A percentile compares a stretch with the other conserved stretches of the same genome.
Conservation (phyloP, 2,888 invertebrate genomes). For the Allophyes oxyacanthae region DNA sequence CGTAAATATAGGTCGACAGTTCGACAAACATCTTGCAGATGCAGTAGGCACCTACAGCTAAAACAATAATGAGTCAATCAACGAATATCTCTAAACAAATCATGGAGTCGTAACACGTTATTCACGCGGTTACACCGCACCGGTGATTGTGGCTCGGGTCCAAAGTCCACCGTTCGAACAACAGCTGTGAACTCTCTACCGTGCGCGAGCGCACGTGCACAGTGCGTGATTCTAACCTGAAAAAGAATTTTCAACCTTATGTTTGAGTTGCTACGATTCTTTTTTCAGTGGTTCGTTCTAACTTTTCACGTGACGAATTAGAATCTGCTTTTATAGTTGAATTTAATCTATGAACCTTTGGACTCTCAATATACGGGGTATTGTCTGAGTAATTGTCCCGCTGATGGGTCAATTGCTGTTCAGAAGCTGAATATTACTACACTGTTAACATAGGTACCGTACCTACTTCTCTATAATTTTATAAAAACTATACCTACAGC, state of each 20-base stretch:
- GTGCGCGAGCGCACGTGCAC: slow-evolving; percentile 74
- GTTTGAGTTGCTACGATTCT: not conserved
- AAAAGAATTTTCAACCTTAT: slow-evolving; percentile 52
- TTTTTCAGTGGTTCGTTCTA: slow-evolving; percentile 16
- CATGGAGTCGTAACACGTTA: slow-evolving; percentile 64
- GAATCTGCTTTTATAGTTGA: slow-evolving; percentile 44
- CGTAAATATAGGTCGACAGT: slow-evolving; percentile 12
- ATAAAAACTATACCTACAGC: not conserved
- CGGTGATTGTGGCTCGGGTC: slow-evolving; percentile 83
- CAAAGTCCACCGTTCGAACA: slow-evolving; percentile 81
- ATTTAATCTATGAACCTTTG: slow-evolving; percentile 54
- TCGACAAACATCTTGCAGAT: slow-evolving; percentile 2
- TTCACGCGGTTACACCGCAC: slow-evolving; percentile 76
- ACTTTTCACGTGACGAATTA: slow-evolving; percentile 50
- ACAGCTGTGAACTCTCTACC: slow-evolving; percentile 82
- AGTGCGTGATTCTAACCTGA: slow-evolving; percentile 71
- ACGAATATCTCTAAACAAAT: slow-evolving; percentile 63
- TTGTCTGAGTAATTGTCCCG: slow-evolving; percentile 39
- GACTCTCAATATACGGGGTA: slow-evolving; percentile 48
- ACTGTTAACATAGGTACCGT: too few relatives aligned
- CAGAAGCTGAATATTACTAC: slow-evolving; percentile 33
- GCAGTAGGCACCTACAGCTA: slow-evolving; percentile 15
- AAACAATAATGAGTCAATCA: slow-evolving; percentile 55
- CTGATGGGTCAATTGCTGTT: slow-evolving; percentile 46
- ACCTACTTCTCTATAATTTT: too few relatives aligned